Evolutionary conservation across 2,888 invertebrate species (phyloP).

Genomic region (Campaea margaritaria): DNA sequence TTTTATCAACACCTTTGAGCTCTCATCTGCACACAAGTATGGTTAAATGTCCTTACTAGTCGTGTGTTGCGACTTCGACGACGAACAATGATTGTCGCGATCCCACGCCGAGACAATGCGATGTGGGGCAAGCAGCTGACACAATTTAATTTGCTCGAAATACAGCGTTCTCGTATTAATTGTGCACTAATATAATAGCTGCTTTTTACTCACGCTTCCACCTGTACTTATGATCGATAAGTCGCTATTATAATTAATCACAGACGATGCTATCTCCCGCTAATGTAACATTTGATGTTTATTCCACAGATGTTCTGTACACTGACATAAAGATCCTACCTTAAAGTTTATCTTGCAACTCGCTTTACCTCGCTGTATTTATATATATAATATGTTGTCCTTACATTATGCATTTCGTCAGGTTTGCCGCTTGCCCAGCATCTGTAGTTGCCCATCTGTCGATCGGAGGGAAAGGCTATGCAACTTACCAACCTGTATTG

Average conservation of each 20-base stretch:
- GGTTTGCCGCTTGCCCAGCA: constrained; percentile 50
- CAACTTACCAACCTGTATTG: constrained; percentile 33
- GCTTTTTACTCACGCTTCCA: constrained; percentile 70
- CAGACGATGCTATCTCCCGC: constrained; percentile 8
- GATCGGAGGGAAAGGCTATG: constrained; percentile 43
- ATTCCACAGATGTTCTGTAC: constrained; percentile 18
- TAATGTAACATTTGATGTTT: constrained; percentile 2
- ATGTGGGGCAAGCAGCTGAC: constrained; percentile 82
- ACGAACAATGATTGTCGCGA: constrained; percentile 75
- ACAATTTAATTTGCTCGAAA: constrained; percentile 81
- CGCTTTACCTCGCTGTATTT: constrained; percentile 18
- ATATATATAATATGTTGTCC: constrained; percentile 4
- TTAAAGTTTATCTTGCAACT: constrained; percentile 6
- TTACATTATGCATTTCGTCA: constrained; percentile 43
- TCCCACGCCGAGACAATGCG: constrained; percentile 80
- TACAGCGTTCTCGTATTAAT: constrained; percentile 59
- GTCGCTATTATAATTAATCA: constrained; percentile 11
- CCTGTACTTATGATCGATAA: constrained; percentile 51
- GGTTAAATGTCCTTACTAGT: constrained; percentile 36
- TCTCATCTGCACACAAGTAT: too few relatives aligned
- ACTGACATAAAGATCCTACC: constrained; percentile 1
- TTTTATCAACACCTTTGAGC: background rate
- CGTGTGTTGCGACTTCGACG: constrained; percentile 35
- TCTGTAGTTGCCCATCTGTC: constrained; percentile 59
- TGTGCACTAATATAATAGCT: constrained; percentile 54